Conservation (phyloP, 2,888 invertebrate species). For the Eupithecia tripunctaria region DNA sequence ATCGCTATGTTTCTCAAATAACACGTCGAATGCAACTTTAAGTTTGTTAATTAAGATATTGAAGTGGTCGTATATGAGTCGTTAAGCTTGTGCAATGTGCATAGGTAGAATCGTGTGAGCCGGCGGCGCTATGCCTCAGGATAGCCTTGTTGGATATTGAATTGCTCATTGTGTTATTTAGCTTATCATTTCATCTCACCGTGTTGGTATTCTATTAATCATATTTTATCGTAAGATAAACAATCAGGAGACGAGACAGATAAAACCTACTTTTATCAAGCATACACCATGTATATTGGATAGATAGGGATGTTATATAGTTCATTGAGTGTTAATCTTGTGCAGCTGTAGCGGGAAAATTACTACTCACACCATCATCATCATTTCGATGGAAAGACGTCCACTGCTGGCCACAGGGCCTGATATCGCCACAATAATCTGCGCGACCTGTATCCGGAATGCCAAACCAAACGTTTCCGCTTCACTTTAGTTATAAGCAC, state of each 20-base stretch:
- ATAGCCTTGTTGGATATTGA: not conserved
- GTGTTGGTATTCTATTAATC: conserved; percentile 2
- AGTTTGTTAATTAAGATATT: not conserved
- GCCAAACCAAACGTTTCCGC: no score
- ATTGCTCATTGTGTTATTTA: not conserved
- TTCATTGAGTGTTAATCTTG: not conserved
- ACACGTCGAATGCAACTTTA: not conserved
- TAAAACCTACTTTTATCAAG: conserved; percentile 26
- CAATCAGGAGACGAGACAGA: conserved; percentile 18
- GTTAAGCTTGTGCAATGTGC: no score
- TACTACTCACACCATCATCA: not conserved
- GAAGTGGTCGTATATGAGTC: no score
- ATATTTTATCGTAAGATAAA: conserved; percentile 7
- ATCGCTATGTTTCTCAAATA: no score
- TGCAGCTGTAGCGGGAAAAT: not conserved
- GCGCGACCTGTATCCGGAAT: not conserved
- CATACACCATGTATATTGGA: conserved; percentile 19
- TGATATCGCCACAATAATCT: not conserved
- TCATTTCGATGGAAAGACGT: not conserved
- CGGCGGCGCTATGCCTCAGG: not conserved
- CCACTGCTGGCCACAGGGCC: not conserved
- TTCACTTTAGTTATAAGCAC: no score
- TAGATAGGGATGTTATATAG: conserved; percentile 7
- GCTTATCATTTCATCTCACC: conserved; percentile 3
- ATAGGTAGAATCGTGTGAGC: not conserved